Evolutionary conservation across 1,140 invertebrate species (phyloP).

Genomic region (Ceratoteleas bidentatus): DNA sequence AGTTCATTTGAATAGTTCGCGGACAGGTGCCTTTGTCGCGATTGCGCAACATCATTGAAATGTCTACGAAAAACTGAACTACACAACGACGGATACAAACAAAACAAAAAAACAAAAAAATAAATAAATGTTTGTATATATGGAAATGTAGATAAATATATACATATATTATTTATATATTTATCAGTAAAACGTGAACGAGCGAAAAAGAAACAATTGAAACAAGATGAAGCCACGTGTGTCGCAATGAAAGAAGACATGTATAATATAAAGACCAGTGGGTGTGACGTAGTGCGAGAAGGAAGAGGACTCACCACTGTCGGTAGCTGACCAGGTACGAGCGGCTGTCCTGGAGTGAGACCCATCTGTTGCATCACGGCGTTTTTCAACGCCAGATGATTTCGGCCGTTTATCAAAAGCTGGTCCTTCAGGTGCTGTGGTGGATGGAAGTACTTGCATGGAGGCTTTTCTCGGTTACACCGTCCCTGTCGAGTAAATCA

Average conservation of each 20-base stretch:
- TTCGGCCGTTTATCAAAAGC: slow-evolving; percentile 99
- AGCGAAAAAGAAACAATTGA: slow-evolving; percentile 47
- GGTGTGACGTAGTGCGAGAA: slow-evolving; percentile 7
- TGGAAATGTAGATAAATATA: slow-evolving; percentile 11
- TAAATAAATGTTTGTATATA: slow-evolving; percentile 9
- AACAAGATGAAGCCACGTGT: slow-evolving; percentile 57
- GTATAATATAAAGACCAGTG: slow-evolving; percentile 32
- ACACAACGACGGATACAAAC: slow-evolving; percentile 49
- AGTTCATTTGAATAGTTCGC: slow-evolving; percentile 23
- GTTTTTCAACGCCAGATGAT: slow-evolving; percentile 99
- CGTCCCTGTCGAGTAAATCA: slow-evolving; percentile 90
- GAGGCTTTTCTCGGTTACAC: slow-evolving; percentile 99
- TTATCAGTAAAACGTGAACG: slow-evolving; percentile 24
- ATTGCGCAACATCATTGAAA: slow-evolving; percentile 40
- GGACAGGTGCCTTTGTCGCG: slow-evolving; percentile 43
- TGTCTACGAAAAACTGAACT: slow-evolving; percentile 52
- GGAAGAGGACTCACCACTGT: slow-evolving; percentile 88
- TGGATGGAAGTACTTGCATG: slow-evolving; percentile 99
- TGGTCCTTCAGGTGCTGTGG: slow-evolving; percentile 99
- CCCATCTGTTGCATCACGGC: slow-evolving; percentile 98
- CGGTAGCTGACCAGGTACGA: slow-evolving; percentile 94
- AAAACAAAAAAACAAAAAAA: not conserved
- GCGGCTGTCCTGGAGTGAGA: slow-evolving; percentile 90
- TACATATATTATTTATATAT: slow-evolving; percentile 2
- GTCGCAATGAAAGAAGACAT: slow-evolving; percentile 41